These are phyloP conservation scores for Hecatera dysodea DNA, from an alignment of 2,888 invertebrate genomes.

Conservation along the genomic window DNA sequence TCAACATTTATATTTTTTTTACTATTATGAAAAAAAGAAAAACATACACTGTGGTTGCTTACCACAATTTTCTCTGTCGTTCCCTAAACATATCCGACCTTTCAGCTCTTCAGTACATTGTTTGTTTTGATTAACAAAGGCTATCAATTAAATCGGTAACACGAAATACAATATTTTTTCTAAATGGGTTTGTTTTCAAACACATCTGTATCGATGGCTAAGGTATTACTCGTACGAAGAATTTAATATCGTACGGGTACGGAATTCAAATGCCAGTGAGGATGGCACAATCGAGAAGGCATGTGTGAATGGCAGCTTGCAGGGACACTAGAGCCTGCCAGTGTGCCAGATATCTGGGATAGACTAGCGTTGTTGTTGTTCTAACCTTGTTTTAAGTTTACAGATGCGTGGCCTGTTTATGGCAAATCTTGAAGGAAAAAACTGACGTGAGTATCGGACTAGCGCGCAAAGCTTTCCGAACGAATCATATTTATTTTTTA, in stretches of 20 bases:
- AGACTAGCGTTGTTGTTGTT: background rate
- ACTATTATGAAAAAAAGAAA: too few relatives aligned
- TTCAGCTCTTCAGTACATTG: too few relatives aligned
- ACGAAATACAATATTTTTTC: background rate
- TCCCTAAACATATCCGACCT: too few relatives aligned
- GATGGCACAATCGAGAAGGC: background rate
- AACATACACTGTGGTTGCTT: too few relatives aligned
- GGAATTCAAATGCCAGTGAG: slow-evolving; percentile 18
- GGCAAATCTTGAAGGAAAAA: background rate
- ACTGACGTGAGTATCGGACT: too few relatives aligned
- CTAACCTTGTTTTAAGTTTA: background rate
- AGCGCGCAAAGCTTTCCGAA: too few relatives aligned
- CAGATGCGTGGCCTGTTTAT: background rate
- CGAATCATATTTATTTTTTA: background rate
- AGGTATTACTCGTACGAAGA: slow-evolving; percentile 5
- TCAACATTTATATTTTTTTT: too few relatives aligned
- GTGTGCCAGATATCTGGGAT: background rate
- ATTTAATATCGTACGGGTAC: slow-evolving; percentile 26
- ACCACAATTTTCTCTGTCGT: too few relatives aligned
- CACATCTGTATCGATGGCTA: background rate
- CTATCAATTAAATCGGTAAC: too few relatives aligned
- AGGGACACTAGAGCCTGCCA: background rate
- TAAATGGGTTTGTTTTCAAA: background rate
- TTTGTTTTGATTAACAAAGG: too few relatives aligned
- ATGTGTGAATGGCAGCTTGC: background rate